Base-by-base conservation (phyloP, 1,140 invertebrate genomes). In the Sarcophaga peregrina region DNA sequence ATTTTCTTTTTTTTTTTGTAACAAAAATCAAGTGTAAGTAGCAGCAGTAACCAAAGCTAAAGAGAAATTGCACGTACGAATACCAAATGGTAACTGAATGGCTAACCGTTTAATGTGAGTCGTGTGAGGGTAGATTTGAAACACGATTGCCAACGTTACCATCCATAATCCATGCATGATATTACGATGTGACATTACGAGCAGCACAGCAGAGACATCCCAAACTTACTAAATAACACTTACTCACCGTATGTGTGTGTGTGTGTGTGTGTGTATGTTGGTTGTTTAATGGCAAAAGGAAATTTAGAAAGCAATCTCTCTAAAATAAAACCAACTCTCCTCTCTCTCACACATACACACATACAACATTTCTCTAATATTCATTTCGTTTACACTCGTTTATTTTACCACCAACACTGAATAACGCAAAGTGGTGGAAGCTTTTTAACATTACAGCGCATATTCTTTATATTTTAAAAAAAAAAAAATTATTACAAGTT, bases 51-150 rank as follows among this genome's bases (percentile, higher is more conserved):
- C 25, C 25, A 37, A 37, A 75, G 74, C 74, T 81, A 62, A 17
- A 81, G 85, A 86, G 88, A 90, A 90, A 89, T 89, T 89, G 87
- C 88, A 89, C 89, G 89, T 87, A 89, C 87, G 88, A 88, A 89
- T 85, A 88, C 89, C 87, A 85, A 88, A 89, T 89, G 86, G 87
- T 87, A 86, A 90, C 89, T 90, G 89, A 90, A 89, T 87, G 74
- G 75, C 75, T 52, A 48, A 68, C 58, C 83, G 81, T 80, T 82
- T 37, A 73, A 72, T 80, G 50, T 73, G 76, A 62, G 75, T 82
- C 78, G 62, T 84, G 81, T 82, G 83, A 84, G 83, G 81, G 83
- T 84, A 80, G 83, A 80, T 83, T 81, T 52, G n/a, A 25, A 20
- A 20, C 8, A 68, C 62, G 62, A 68, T 68, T 68, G 62, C 62